These are phyloP conservation scores for Ceratina australensis DNA, from an alignment of 1,140 invertebrate species.

Conservation along the genomic window DNA sequence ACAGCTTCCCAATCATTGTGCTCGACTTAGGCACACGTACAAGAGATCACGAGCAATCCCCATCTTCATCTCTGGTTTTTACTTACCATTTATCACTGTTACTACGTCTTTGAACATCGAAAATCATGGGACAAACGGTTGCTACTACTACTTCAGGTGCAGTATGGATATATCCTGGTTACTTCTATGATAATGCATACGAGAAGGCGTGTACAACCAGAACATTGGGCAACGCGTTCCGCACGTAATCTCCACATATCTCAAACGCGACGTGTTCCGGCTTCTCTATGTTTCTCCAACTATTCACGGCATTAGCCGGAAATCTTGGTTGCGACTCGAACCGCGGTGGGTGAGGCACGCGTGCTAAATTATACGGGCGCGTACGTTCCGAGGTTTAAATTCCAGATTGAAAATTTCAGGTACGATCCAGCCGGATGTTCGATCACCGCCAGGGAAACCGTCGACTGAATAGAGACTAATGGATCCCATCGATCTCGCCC, in stretches of 20 bases:
- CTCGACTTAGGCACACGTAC: no score
- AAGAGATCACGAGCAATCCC: no score
- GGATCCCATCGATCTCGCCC: constrained; percentile 14
- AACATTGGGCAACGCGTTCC: not conserved
- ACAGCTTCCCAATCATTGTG: no score
- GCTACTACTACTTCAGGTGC: no score
- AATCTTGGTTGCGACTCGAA: not conserved
- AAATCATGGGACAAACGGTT: no score
- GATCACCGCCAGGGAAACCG: not conserved
- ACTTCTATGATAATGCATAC: not conserved
- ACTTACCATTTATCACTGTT: no score
- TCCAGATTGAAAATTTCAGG: constrained; percentile 17
- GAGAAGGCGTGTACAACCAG: not conserved
- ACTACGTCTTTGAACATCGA: no score
- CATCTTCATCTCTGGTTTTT: no score
- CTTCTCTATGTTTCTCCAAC: not conserved
- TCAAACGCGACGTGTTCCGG: not conserved
- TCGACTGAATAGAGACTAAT: constrained; percentile 22
- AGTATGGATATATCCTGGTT: no score
- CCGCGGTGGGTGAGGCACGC: not conserved
- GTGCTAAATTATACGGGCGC: not conserved
- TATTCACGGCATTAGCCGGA: not conserved
- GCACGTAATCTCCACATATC: not conserved
- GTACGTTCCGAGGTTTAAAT: not conserved
- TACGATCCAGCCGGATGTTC: not conserved